Evolutionary conservation across 2,888 invertebrate genomes (phyloP).

Genomic region (Halocaridina rubra): DNA sequence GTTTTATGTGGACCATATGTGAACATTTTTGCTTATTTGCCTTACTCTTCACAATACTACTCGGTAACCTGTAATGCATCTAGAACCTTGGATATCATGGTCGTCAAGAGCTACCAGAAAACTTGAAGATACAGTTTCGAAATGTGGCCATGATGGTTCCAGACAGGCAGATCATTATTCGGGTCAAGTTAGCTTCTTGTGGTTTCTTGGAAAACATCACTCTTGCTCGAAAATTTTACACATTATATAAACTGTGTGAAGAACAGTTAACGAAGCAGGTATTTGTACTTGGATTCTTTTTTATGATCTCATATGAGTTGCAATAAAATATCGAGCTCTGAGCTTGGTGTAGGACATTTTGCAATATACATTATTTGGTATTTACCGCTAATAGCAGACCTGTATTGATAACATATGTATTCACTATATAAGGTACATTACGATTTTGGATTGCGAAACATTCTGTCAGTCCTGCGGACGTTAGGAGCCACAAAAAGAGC

Average conservation of each 20-base stretch:
- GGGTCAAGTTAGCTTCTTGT: slow-evolving; percentile 95
- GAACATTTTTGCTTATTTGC: too few relatives aligned
- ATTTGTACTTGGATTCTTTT: too few relatives aligned
- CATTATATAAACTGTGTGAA: slow-evolving; percentile 94
- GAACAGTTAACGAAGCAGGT: slow-evolving; percentile 97
- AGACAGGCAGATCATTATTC: slow-evolving; percentile 94
- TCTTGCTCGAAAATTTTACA: slow-evolving; percentile 94
- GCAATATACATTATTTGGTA: too few relatives aligned
- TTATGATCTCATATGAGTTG: too few relatives aligned
- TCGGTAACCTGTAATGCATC: too few relatives aligned
- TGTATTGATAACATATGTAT: too few relatives aligned
- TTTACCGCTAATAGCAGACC: too few relatives aligned
- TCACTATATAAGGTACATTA: slow-evolving; percentile 97
- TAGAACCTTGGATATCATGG: slow-evolving; percentile 98
- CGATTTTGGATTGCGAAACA: slow-evolving; percentile 95
- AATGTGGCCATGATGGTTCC: slow-evolving; percentile 99
- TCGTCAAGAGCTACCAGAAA: slow-evolving; percentile 94
- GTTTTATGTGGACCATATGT: too few relatives aligned
- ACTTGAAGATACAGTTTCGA: slow-evolving; percentile 96
- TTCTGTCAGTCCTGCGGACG: slow-evolving; percentile 91
- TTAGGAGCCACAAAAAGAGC: slow-evolving; percentile 91
- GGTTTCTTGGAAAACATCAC: slow-evolving; percentile 96
- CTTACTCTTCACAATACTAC: too few relatives aligned
- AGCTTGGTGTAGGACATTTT: neutral
- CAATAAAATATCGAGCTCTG: too few relatives aligned